Conservation (phyloP, 2,888 invertebrate genomes). For the Nephrocerus scutellatus region DNA sequence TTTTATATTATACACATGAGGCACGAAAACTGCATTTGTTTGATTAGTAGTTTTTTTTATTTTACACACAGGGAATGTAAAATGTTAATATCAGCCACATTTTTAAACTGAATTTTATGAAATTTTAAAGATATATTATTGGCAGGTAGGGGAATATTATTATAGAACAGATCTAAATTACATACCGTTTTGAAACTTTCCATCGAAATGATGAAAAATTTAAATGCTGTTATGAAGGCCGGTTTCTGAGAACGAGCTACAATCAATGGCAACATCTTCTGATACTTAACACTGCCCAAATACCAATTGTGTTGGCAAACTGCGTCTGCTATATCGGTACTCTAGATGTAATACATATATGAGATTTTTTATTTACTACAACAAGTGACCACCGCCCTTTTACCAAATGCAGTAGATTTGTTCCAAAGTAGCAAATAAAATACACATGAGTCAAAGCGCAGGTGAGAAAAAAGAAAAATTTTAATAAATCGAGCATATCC, state of each 20-base stretch:
- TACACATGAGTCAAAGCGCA: constrained; percentile 18
- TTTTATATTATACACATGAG: no score
- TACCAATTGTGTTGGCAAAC: constrained; percentile 19
- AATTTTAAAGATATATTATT: background rate
- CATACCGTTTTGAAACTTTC: constrained; percentile 18
- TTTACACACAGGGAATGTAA: no score
- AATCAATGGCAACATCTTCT: constrained; percentile 15
- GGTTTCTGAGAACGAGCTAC: constrained; percentile 20
- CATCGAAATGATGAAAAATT: constrained; percentile 21
- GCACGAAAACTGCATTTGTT: no score
- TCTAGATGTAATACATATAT: constrained; percentile 11
- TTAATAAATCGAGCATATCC: constrained; percentile 13
- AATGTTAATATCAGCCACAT: no score
- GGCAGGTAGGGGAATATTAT: background rate
- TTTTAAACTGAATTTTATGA: no score
- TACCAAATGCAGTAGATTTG: constrained; percentile 17
- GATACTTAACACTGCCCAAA: constrained; percentile 16
- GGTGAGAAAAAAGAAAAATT: constrained; percentile 17
- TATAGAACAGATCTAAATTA: background rate
- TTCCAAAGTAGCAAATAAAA: constrained; percentile 17
- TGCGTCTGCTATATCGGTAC: constrained; percentile 13
- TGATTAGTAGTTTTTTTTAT: no score
- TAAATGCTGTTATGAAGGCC: constrained; percentile 18
- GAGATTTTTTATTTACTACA: background rate
- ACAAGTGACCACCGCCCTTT: background rate